phyloP scores from a whole-genome alignment of 2,888 invertebrate species.

The Petrophora chlorosata region DNA sequence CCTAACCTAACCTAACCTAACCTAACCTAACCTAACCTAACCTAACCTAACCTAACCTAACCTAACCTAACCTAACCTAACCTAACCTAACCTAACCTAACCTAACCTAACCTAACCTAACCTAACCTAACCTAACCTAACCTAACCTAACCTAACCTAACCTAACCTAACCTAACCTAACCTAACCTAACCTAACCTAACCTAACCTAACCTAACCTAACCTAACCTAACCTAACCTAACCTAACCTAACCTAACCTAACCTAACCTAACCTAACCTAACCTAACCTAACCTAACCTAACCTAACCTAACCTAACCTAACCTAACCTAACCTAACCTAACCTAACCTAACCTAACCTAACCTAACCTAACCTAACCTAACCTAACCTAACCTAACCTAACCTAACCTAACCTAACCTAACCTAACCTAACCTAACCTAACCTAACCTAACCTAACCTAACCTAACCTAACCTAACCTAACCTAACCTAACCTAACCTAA shows the following conservation, averaged over 20 bases:
- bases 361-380: slow-evolving; percentile 4
- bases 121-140: not conserved
- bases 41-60: too few species aligned
- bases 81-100: too few species aligned
- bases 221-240: not conserved
- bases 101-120: too few species aligned
- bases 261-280: not conserved
- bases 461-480: not conserved
- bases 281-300: not conserved
- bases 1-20: too few species aligned
- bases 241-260: not conserved
- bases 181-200: not conserved
- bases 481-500: not conserved
- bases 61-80: too few species aligned
- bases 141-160: not conserved
- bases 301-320: not conserved
- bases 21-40: too few species aligned
- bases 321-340: not conserved
- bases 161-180: not conserved
- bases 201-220: not conserved
- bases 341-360: not conserved
- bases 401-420: slow-evolving; percentile 5
- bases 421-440: slow-evolving; percentile 5
- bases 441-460: slow-evolving; percentile 1
- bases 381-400: slow-evolving; percentile 4